Evolutionary conservation across 1,140 invertebrate species (phyloP).

Genomic region (Phthorimaea operculella): DNA sequence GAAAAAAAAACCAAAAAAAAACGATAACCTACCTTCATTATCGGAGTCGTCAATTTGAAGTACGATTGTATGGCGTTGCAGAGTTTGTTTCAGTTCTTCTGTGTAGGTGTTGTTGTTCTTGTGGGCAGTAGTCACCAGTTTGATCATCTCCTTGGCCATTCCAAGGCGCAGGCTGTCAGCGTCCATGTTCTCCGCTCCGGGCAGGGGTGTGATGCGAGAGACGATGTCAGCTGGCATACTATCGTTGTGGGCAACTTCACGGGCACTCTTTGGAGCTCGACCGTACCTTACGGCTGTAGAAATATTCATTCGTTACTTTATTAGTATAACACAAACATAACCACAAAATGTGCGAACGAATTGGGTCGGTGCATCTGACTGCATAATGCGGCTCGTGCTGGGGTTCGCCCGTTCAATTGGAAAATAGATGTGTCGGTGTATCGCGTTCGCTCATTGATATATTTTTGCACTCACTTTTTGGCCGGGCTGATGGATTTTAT

Average conservation of each 20-base stretch:
- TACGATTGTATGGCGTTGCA: conserved; percentile 65
- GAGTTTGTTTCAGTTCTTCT: conserved; percentile 84
- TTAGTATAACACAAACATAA: neutral
- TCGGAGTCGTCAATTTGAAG: conserved; percentile 40
- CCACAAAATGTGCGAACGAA: conserved; percentile 3
- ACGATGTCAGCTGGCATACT: conserved; percentile 32
- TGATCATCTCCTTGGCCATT: conserved; percentile 86
- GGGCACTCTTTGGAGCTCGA: conserved; percentile 91
- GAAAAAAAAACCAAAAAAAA: neutral
- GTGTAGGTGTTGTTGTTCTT: conserved; percentile 90
- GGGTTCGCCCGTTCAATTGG: conserved; percentile 13
- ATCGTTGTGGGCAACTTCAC: conserved; percentile 69
- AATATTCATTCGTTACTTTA: conserved; percentile 5
- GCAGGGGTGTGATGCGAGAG: conserved; percentile 21
- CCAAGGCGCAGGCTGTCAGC: conserved; percentile 41
- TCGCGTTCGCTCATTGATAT: conserved; percentile 9
- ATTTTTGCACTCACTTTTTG: conserved; percentile 2
- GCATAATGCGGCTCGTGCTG: conserved; percentile 3
- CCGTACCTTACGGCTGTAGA: conserved; percentile 92
- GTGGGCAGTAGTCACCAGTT: conserved; percentile 90
- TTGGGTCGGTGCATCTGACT: conserved; percentile 9
- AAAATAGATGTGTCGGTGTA: conserved; percentile 12
- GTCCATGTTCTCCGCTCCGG: conserved; percentile 45
- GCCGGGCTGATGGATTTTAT: neutral
- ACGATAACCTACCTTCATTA: conserved; percentile 44